A percentile compares a stretch with the other conserved stretches of the same genome.
These are phyloP conservation scores for Rhea americana DNA, from an alignment of 2,113 vertebrate species.

Conservation along the genomic window DNA sequence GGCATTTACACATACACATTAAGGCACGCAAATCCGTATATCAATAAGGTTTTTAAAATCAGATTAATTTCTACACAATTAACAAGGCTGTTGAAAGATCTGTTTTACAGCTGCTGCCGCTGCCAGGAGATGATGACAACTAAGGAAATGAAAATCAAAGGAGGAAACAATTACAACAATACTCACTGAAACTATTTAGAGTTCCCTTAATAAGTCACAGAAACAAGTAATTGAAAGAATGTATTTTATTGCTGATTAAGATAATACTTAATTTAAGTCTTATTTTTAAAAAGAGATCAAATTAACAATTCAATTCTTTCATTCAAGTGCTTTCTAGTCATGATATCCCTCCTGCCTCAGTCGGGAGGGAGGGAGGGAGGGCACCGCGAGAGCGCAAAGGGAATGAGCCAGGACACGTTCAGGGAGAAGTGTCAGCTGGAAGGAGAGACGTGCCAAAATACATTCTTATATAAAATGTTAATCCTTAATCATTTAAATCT, in stretches of 20 bases:
- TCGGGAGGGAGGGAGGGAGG: not conserved
- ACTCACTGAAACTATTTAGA: constrained; percentile 69
- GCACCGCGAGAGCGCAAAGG: not conserved
- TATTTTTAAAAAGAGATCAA: constrained; percentile 56
- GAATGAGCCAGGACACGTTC: not conserved
- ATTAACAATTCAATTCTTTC: constrained; percentile 46
- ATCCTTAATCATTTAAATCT: not conserved
- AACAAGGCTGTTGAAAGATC: constrained; percentile 72
- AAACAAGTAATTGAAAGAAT: constrained; percentile 72
- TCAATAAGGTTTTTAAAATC: constrained; percentile 65
- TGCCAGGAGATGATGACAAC: constrained; percentile 74
- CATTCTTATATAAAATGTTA: not conserved
- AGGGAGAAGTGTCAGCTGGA: not conserved
- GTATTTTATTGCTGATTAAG: constrained; percentile 72
- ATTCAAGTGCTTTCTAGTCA: not conserved
- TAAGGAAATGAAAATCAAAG: constrained; percentile 78
- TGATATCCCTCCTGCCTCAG: not conserved
- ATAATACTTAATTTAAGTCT: constrained; percentile 70
- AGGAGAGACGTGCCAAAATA: not conserved
- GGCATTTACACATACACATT: not conserved
- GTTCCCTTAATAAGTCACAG: constrained; percentile 67
- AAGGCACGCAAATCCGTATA: not conserved
- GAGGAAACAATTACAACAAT: constrained; percentile 78
- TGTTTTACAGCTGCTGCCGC: constrained; percentile 69
- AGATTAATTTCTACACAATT: constrained; percentile 74